Evolutionary conservation across 2,797 vertebrate genomes (phyloP).

Genomic region (Muscicapa striata): DNA sequence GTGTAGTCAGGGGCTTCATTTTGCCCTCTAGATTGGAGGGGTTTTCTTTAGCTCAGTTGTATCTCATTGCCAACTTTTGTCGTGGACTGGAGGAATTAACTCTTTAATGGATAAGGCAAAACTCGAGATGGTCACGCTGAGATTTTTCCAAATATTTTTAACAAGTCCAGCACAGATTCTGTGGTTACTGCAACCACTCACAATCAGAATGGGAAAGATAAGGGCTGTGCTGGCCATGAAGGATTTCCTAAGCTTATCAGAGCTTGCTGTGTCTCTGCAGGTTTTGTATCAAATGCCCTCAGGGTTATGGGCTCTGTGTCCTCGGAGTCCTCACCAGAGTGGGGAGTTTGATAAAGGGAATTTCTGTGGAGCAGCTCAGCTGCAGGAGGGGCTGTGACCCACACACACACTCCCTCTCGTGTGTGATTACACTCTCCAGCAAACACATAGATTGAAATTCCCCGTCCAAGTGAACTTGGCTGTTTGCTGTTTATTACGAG

Average conservation of each 20-base stretch:
- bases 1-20: not conserved
- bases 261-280: not conserved
- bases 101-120: not conserved
- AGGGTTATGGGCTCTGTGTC: not conserved
- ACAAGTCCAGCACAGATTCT: not conserved
- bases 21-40: not conserved
- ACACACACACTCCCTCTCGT: not conserved
- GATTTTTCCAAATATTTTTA: not conserved
- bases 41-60: not conserved
- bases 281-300: not conserved
- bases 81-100: not conserved
- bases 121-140: accelerated
- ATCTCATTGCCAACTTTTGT: not conserved
- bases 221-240: not conserved
- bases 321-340: not conserved
- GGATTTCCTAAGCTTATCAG: not conserved
- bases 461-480: not conserved
- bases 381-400: slow-evolving; percentile 35
- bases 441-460: slow-evolving; percentile 29
- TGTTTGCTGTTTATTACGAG: not conserved
- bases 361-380: not conserved
- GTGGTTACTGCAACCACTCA: not conserved
- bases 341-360: not conserved
- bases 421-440: slow-evolving; percentile 53
- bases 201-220: not conserved